phyloP scores from a whole-genome alignment of 2,888 invertebrate genomes.

The Eristalinus aeneus region DNA sequence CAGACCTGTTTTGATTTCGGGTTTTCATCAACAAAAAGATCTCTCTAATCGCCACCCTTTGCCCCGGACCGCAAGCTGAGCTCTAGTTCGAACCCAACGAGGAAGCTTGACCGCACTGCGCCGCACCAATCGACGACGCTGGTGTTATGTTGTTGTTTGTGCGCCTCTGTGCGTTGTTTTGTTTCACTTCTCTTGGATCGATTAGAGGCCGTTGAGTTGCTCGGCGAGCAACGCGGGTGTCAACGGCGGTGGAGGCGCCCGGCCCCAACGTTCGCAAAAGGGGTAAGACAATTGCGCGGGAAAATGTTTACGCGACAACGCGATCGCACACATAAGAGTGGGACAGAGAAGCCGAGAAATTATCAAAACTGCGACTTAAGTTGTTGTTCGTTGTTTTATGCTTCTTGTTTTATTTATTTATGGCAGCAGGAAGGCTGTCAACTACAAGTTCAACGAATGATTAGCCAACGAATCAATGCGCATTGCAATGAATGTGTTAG shows the following conservation, averaged over 20 bases:
- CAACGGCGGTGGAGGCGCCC: too few species aligned
- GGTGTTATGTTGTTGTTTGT: neutral
- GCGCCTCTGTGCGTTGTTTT: neutral
- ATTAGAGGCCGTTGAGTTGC: slow-evolving; percentile 9
- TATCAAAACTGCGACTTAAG: slow-evolving; percentile 57
- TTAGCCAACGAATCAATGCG: slow-evolving; percentile 33
- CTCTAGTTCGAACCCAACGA: neutral
- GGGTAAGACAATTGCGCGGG: slow-evolving; percentile 36
- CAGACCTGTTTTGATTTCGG: slow-evolving; percentile 22
- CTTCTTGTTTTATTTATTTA: slow-evolving; percentile 36
- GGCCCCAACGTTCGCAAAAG: neutral
- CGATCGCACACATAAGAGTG: neutral
- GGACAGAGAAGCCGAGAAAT: slow-evolving; percentile 4
- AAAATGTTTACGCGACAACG: slow-evolving; percentile 18
- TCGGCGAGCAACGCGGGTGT: neutral
- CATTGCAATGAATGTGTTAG: slow-evolving; percentile 4
- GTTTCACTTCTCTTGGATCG: slow-evolving; percentile 29
- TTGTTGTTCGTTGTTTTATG: slow-evolving; percentile 27
- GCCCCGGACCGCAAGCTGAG: neutral
- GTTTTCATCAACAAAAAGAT: slow-evolving; percentile 13
- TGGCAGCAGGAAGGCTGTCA: slow-evolving; percentile 23
- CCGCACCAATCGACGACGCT: neutral
- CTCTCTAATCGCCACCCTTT: neutral
- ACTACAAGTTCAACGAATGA: slow-evolving; percentile 58
- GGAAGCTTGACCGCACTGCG: neutral